Evolutionary conservation across 2,888 invertebrate species (phyloP).

Genomic region (Mechanitis mazaeus): DNA sequence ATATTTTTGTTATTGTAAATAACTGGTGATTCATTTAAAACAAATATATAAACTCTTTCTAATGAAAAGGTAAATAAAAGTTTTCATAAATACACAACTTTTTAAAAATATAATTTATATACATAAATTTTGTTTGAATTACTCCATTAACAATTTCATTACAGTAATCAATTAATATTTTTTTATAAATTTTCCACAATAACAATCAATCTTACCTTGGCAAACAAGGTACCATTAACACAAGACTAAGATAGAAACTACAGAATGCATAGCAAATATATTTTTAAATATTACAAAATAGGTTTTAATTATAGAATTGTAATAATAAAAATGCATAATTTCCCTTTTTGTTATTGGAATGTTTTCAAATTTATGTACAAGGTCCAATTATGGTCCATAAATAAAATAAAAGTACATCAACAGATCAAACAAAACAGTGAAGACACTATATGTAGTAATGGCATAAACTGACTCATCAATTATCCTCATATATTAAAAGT

Average conservation of each 20-base stretch:
- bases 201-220: not conserved
- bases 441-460: no score
- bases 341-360: no score
- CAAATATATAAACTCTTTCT: not conserved
- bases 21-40: no score
- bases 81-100: conserved; percentile 2
- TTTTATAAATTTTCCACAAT: not conserved
- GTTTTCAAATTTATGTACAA: no score
- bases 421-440: no score
- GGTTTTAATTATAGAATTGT: no score
- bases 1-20: not conserved
- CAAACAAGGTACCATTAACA: not conserved
- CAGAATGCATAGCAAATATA: not conserved
- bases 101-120: not conserved
- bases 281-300: not conserved
- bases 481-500: no score
- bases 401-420: no score
- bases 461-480: no score
- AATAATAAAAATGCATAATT: no score
- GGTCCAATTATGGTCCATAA: no score
- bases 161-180: not conserved
- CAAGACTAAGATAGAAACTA: no score
- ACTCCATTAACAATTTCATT: not conserved
- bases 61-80: conserved; percentile 1
- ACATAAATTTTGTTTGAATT: not conserved